Conservation (phyloP, 2,888 invertebrate genomes). For the Deroplatys truncata region DNA sequence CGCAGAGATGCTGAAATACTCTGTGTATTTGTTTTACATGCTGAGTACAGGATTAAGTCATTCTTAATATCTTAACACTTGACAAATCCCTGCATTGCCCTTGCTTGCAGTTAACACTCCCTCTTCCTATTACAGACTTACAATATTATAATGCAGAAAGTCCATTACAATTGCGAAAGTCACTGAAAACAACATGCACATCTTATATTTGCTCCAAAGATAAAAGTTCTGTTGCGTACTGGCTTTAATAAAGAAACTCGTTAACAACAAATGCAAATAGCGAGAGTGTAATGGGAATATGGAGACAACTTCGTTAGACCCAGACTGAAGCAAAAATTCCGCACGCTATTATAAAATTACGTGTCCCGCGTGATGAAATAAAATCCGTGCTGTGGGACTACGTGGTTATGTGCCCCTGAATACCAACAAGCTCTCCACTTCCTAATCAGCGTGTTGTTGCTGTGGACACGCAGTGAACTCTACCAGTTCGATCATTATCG, state of each 20-base stretch:
- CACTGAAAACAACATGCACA: too few relatives aligned
- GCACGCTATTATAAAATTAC: not conserved
- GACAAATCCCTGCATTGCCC: too few relatives aligned
- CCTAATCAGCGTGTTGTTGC: not conserved
- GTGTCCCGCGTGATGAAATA: not conserved
- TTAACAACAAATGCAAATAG: not conserved
- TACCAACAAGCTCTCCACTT: not conserved
- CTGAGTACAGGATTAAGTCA: too few relatives aligned
- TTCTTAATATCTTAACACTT: too few relatives aligned
- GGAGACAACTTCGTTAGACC: not conserved
- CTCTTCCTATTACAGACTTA: too few relatives aligned
- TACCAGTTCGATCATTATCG: not conserved
- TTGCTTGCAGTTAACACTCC: too few relatives aligned
- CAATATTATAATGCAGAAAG: too few relatives aligned
- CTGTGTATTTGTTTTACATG: too few relatives aligned
- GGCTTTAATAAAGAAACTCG: not conserved
- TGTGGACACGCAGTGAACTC: not conserved
- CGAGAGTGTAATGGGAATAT: not conserved
- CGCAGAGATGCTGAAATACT: too few relatives aligned
- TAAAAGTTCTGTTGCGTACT: not conserved
- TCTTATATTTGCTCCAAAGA: not conserved
- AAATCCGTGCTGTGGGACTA: not conserved
- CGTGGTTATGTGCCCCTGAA: not conserved
- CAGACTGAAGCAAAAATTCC: not conserved
- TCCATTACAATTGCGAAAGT: too few relatives aligned